Conservation (phyloP, 2,888 invertebrate species). For the Napeogenes sylphis region DNA sequence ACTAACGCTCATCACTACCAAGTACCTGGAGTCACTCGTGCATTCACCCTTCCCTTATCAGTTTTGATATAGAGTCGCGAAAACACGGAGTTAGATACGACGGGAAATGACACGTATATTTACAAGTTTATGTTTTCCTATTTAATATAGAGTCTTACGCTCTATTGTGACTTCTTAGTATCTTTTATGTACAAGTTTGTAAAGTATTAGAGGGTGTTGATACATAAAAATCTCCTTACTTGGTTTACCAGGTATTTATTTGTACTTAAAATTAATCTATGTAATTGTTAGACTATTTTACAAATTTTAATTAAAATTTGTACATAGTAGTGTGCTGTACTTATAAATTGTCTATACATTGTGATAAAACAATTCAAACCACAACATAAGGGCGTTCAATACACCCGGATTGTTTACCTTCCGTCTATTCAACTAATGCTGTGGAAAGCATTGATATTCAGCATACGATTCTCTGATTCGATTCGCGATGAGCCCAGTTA, state of each 20-base stretch:
- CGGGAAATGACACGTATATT: conserved; percentile 53
- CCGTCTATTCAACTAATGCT: conserved; percentile 67
- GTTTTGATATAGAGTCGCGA: conserved; percentile 60
- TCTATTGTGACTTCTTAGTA: conserved; percentile 6
- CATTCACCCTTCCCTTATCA: conserved; percentile 75
- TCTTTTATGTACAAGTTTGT: background rate
- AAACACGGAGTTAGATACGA: conserved; percentile 51
- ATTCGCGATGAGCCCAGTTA: conserved; percentile 65
- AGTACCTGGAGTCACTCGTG: conserved; percentile 73
- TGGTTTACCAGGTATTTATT: no score
- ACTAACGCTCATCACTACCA: conserved; percentile 36
- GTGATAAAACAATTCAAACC: background rate
- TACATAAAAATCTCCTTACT: no score
- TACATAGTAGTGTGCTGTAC: no score
- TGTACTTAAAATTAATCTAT: no score
- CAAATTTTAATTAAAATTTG: no score
- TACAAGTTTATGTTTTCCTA: conserved; percentile 31
- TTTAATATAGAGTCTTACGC: conserved; percentile 10
- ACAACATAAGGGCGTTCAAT: conserved; percentile 35
- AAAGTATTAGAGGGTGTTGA: no score
- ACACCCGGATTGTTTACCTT: conserved; percentile 52
- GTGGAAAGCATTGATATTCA: conserved; percentile 65
- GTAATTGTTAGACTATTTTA: no score
- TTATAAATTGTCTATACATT: background rate
- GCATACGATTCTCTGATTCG: conserved; percentile 55